These are phyloP conservation scores for Nesometra sesokonis DNA, from an alignment of 35 echinoderm and acorn worm species.

Conservation along the genomic window DNA sequence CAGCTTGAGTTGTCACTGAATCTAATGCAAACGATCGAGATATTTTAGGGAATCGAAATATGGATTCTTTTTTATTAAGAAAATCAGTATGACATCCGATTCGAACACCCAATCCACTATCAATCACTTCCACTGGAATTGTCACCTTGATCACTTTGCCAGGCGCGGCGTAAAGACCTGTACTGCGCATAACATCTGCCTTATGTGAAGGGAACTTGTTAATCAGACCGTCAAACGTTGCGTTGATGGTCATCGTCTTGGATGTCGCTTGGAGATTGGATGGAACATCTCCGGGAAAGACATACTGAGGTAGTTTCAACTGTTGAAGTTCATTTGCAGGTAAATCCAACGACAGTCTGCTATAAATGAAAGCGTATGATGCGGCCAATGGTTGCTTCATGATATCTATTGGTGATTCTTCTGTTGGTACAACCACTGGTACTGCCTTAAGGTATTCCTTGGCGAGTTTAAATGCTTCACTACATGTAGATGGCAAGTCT, in stretches of 20 bases:
- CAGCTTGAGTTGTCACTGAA: neutral
- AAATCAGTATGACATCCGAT: neutral
- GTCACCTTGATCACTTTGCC: neutral
- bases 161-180: neutral
- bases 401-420: neutral
- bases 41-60: neutral
- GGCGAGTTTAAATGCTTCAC: neutral
- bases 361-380: neutral
- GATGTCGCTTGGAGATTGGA: neutral
- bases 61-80: neutral
- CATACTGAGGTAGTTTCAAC: neutral
- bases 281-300: neutral
- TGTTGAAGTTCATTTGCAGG: neutral
- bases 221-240: neutral
- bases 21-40: neutral
- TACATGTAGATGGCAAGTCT: neutral
- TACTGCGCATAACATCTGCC: neutral
- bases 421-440: neutral
- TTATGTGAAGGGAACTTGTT: neutral
- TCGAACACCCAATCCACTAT: neutral
- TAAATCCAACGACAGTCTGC: neutral
- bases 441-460: neutral
- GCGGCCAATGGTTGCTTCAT: neutral
- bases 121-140: neutral
- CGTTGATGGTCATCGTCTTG: neutral